Evolutionary conservation across 2,797 vertebrate genomes (phyloP), one percentile per base, ranked within the genome.

Genomic region (Platalea minor): DNA sequence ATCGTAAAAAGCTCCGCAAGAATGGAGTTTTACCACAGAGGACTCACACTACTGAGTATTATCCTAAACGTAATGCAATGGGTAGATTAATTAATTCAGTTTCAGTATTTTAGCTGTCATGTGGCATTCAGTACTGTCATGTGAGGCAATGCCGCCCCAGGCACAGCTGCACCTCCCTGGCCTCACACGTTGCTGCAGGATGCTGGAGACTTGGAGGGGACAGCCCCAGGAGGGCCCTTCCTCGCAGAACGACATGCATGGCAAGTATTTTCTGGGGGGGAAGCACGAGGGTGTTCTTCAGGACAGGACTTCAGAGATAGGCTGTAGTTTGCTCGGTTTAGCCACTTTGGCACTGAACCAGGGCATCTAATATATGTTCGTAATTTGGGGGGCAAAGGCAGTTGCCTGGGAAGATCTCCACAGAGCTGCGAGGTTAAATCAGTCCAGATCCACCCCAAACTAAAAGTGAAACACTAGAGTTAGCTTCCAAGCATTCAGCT

Each of bases 401-500:
- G 64, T 28, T 56, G 17, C 31, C 73, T 70, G 45, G 50, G 33
- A 80, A 69, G 45, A 16, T 43, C 7, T 76, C 24, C n/a, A 68
- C 23, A 37, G 65, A 85, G 14, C 18, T 26, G 24, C 1, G 2
- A 67, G 29, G 37, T 35, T 51, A 51, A 41, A 41, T 25, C 35
- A 26, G 24, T 54, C 10, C 33, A 63, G 31, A 68, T 48, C 8
- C 33, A 59, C 45, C 23, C 39, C 67, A 85, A 68, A 63, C 13
- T 53, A n/a, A 64, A 60, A 82, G 20, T 17, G 41, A 60, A 77
- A 77, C 64, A 11, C 35, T 17, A 50, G 48, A 41, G 13, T 56
- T 79, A 82, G 81, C 43, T 57, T 94, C 48, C 50, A 93, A 80
- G 50, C 28, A 25, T 86, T 95, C 88, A 94, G 37, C 59, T 56